Conservation (phyloP, 2,113 vertebrate species). For the Jaculus jaculus region DNA sequence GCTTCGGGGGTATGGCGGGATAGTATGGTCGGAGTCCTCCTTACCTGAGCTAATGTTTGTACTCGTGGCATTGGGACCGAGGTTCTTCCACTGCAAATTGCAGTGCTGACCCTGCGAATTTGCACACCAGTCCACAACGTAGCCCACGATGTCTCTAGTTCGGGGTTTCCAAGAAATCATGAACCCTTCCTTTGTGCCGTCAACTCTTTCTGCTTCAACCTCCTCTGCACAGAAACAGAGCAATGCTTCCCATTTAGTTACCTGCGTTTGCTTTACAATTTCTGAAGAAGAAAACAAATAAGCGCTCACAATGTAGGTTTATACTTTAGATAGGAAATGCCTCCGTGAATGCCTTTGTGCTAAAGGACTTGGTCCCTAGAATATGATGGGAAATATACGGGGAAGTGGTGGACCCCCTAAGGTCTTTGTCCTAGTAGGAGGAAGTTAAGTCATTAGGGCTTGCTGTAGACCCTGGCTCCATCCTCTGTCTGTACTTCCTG, state of each 20-base stretch:
- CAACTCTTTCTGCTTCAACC: constrained; percentile 65
- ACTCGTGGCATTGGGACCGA: constrained; percentile 73
- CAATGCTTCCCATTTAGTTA: not conserved
- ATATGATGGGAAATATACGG: not conserved
- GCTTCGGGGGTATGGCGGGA: not conserved
- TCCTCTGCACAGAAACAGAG: constrained; percentile 39
- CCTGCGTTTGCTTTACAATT: not conserved
- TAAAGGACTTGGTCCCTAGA: not conserved
- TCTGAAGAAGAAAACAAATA: not conserved
- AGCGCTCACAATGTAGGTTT: not conserved
- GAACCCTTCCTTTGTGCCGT: constrained; percentile 74
- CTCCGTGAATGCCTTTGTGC: no score
- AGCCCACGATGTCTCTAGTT: constrained; percentile 50
- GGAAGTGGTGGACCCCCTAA: not conserved
- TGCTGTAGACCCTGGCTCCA: no score
- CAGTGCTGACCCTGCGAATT: constrained; percentile 43
- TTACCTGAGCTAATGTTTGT: constrained; percentile 83
- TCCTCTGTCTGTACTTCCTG: not conserved
- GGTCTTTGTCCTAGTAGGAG: no score
- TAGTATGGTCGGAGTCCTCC: not conserved
- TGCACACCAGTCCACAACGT: constrained; percentile 86
- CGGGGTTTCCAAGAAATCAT: constrained; percentile 80
- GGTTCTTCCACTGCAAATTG: constrained; percentile 83
- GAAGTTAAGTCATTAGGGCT: not conserved
- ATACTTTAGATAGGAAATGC: not conserved